Evolutionary conservation across 2,888 invertebrate species (phyloP).

Genomic region (Mimas tiliae): DNA sequence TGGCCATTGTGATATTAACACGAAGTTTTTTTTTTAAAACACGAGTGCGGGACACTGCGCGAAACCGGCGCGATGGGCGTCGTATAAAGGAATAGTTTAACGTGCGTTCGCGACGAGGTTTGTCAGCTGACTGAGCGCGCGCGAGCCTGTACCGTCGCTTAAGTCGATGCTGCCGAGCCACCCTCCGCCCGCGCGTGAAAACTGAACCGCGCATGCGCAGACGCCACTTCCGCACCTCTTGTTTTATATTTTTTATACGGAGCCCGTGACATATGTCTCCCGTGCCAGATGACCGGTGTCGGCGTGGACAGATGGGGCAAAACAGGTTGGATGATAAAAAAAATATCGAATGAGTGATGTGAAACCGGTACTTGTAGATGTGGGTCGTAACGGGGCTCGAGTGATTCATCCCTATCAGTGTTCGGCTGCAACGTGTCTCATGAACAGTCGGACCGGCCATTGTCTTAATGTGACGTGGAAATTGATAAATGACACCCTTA

Average conservation of each 20-base stretch:
- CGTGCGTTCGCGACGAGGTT: slow-evolving; percentile 62
- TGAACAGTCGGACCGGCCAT: slow-evolving; percentile 24
- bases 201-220: slow-evolving; percentile 70
- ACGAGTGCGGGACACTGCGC: slow-evolving; percentile 62
- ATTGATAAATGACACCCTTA: slow-evolving; percentile 5
- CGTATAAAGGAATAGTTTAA: slow-evolving; percentile 37
- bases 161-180: slow-evolving; percentile 72
- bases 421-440: slow-evolving; percentile 24
- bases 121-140: slow-evolving; percentile 84
- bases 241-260: slow-evolving; percentile 47
- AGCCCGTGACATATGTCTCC: slow-evolving; percentile 40
- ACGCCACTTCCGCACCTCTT: slow-evolving; percentile 61
- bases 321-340: slow-evolving; percentile 43
- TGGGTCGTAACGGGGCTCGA: slow-evolving; percentile 41
- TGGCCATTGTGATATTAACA: slow-evolving; percentile 87
- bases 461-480: slow-evolving; percentile 23
- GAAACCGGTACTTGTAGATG: slow-evolving; percentile 39
- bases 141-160: slow-evolving; percentile 74
- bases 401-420: slow-evolving; percentile 39
- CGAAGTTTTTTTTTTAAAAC: slow-evolving; percentile 55
- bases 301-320: slow-evolving; percentile 38
- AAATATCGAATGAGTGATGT: slow-evolving; percentile 37
- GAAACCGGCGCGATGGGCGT: slow-evolving; percentile 45
- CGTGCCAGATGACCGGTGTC: slow-evolving; percentile 42
- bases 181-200: slow-evolving; percentile 77